Evolutionary conservation across 2,113 vertebrate species (phyloP), one percentile per base, ranked within the genome.

Genomic region (Plecotus auritus): DNA sequence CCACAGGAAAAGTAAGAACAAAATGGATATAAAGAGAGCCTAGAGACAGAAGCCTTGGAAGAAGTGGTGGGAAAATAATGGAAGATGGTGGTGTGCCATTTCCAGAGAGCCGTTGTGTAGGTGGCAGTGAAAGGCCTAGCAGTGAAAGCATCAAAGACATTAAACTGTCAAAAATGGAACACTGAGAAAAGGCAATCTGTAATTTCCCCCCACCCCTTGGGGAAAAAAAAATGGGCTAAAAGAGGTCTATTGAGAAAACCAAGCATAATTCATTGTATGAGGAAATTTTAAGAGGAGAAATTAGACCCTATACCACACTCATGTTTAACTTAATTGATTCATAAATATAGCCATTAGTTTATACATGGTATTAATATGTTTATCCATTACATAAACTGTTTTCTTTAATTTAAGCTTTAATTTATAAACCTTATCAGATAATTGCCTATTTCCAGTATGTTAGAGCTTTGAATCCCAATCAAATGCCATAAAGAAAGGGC

Each of bases 291-390:
- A 93, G 90, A 69, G 70, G 45, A 66, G 12, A 40, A 93, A 86
- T 87, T 85, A 90, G 18, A 30, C 54, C 22, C 30, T 37, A 12
- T 26, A 78, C 13, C 32, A 64, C 9, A 91, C 13, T 85, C 64
- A 80, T 40, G 23, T 51, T 86, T 70, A 91, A 73, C 10, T 72
- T 86, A 91, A 94, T 40, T 61, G 85, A 92, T 56, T 93, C 45
- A 67, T 85, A 95, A 92, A 80, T 74, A 70, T 16, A 32, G 42
- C 23, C 72, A 90, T 85, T 85, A 87, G 74, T 87, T 95, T 81
- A 91, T 67, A 56, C 37, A 89, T 70, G 32, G 17, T 91, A 1
- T 91, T 74, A 73, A 74, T 85, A 20, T 88, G 30, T 91, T 94
- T 81, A 76, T 51, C 45, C 17, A 86, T 83, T 80, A 78, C 1